Conservation (phyloP, 2,113 vertebrate species). For the Sitta europaea region DNA sequence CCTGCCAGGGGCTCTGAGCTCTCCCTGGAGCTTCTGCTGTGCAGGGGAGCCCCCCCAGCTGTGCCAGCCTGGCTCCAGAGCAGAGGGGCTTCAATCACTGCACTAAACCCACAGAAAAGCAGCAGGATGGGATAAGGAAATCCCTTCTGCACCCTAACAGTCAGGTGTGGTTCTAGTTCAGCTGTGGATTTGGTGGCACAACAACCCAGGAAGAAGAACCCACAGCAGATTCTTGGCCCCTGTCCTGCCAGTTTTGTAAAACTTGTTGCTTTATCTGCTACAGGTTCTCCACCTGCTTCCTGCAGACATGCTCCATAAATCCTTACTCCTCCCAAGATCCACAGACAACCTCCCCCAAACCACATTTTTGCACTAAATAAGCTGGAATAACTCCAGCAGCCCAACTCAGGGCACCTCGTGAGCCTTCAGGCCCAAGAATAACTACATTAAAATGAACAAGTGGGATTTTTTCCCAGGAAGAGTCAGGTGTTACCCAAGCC, state of each 20-base stretch:
- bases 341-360: neutral
- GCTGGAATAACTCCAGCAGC: neutral
- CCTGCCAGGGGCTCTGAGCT: neutral
- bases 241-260: neutral
- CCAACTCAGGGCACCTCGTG: neutral
- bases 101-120: neutral
- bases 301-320: rapidly evolving
- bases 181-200: neutral
- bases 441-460: neutral
- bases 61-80: neutral
- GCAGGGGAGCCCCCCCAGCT: neutral
- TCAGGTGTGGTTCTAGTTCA: neutral
- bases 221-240: neutral
- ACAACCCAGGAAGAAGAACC: neutral
- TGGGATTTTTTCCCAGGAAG: neutral
- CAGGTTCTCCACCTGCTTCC: neutral
- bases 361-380: rapidly evolving
- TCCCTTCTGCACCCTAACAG: neutral
- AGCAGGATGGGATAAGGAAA: neutral
- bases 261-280: neutral
- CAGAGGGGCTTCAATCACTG: neutral
- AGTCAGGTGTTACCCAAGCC: rapidly evolving
- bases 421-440: neutral
- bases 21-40: neutral
- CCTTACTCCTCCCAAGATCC: neutral